phyloP scores from a whole-genome alignment of 2,797 vertebrate genomes.

The Steatocranus sp. region DNA sequence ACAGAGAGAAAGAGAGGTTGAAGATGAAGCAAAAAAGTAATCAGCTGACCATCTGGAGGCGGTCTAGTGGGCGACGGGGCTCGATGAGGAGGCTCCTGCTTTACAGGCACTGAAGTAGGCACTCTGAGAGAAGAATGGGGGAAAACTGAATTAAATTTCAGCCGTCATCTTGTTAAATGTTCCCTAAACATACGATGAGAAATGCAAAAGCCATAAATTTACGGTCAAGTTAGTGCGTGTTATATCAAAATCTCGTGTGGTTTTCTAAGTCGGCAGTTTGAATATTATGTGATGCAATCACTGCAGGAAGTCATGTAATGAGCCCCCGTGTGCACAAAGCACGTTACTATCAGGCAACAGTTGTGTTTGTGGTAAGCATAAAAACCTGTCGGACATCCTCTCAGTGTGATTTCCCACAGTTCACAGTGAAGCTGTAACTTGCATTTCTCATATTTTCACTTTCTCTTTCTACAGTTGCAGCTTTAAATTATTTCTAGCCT shows the following conservation, averaged over 20 bases:
- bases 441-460: background rate
- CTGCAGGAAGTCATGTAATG: constrained; percentile 11
- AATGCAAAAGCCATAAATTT: background rate
- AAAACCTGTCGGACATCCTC: background rate
- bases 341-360: background rate
- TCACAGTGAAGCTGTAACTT: background rate
- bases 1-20: background rate
- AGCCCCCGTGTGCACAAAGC: background rate
- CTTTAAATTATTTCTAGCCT: accelerated
- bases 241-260: background rate
- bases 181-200: background rate
- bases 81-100: constrained; percentile 39
- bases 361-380: background rate
- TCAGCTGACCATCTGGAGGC: constrained; percentile 61
- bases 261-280: background rate
- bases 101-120: constrained; percentile 27
- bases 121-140: constrained; percentile 41
- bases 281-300: background rate
- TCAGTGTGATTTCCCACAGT: background rate
- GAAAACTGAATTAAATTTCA: background rate
- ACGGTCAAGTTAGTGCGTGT: background rate
- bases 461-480: background rate
- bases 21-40: background rate
- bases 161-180: background rate
- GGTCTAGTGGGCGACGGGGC: constrained; percentile 40